These are phyloP conservation scores for Desmodus rotundus DNA, from an alignment of 2,113 vertebrate species.

Conservation along the genomic window DNA sequence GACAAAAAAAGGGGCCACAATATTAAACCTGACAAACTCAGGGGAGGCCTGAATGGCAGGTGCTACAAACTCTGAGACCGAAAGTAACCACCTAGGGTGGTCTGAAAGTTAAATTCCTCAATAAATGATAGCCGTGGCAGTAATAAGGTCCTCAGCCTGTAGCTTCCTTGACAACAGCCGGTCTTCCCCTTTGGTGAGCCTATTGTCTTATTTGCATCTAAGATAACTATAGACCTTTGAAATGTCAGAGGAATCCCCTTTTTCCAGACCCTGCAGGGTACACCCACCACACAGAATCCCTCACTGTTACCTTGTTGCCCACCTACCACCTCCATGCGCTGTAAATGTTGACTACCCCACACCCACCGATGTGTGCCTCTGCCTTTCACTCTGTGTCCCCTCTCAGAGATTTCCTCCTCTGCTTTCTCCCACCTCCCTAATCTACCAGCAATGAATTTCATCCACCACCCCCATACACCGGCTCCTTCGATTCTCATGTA, in stretches of 20 bases:
- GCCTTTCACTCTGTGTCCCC: neutral
- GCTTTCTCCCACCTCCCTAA: neutral
- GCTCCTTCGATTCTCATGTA: neutral
- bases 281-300: neutral
- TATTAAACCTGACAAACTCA: neutral
- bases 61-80: neutral
- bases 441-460: neutral
- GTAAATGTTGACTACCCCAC: neutral
- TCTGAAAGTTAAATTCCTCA: neutral
- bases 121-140: neutral
- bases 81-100: neutral
- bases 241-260: neutral
- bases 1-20: neutral
- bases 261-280: neutral
- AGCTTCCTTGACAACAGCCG: neutral
- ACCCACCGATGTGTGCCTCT: neutral
- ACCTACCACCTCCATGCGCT: neutral
- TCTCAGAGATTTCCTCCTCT: neutral
- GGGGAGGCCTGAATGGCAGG: neutral
- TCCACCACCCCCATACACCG: neutral
- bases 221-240: neutral
- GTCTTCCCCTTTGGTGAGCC: neutral
- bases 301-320: neutral
- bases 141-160: too few species aligned
- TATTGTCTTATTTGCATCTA: neutral